Base-by-base conservation (phyloP, 2,797 vertebrate genomes). In the Gymnoscopelus microlampas region DNA sequence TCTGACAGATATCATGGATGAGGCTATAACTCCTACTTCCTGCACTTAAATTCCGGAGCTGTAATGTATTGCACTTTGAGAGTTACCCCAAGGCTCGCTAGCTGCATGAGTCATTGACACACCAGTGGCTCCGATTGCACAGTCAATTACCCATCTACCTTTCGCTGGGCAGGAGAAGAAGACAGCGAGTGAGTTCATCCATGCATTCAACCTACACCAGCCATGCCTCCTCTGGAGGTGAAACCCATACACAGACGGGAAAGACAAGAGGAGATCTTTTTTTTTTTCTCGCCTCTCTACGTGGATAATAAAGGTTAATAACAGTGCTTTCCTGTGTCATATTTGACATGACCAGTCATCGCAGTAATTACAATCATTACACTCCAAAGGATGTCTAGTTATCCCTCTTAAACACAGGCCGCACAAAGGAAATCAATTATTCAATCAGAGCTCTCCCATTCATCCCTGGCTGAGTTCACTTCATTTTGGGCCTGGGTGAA, bases 271-370 rank as follows among this genome's bases (percentile, higher is more conserved):
- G 90, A 89, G 87, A 89, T 84, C 80, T 86, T 78, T 82, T 87
- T 83, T 75, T 64, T 61, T 70, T 73, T 72, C 69, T 66, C 53
- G 59, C 73, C 75, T 80, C 68, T 77, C 83, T 72, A 85, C 87
- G 86, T 75, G 81, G 82, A 93, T 92, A 94, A 94, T 91, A 94
- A 95, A 93, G 92, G 90, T 93, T 95, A 94, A 95, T 95, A 94
- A 93, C 92, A 94, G 93, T 93, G 88, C 92, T 94, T 94, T 89
- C 87, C 87, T 83, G 88, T 93, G 93, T 95, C 93, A 94, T 94
- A 94, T 95, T 93, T 94, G 93, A 95, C 93, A 94, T 91, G 94
- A 93, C 91, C 94, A 95, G 92, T 94, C 93, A 93, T 92, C 91
- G 89, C 89, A 87, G 90, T 94, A 93, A 94, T 94, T 93, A 94